Conservation (phyloP, 2,888 invertebrate species). For the Spilarctia lutea region DNA sequence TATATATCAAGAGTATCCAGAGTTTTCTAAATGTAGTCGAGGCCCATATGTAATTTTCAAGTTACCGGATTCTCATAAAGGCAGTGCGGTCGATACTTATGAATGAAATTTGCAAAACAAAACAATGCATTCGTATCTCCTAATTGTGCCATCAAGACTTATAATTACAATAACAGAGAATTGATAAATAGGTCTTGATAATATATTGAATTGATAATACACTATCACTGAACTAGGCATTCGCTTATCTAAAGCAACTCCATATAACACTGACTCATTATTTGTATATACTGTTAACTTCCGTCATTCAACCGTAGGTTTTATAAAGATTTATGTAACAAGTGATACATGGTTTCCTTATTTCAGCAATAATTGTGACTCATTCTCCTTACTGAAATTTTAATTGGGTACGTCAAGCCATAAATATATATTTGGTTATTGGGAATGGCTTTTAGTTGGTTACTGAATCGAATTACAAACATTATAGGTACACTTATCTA, state of each 20-base stretch:
- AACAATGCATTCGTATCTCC: constrained; percentile 19
- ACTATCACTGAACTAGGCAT: constrained; percentile 50
- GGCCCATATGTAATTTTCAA: neutral
- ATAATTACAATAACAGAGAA: constrained; percentile 29
- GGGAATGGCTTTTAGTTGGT: neutral
- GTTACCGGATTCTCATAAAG: neutral
- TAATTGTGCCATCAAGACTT: constrained; percentile 27
- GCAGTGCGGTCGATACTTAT: constrained; percentile 10
- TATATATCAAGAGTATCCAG: neutral
- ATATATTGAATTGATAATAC: constrained; percentile 9
- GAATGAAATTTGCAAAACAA: constrained; percentile 28
- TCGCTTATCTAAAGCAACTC: constrained; percentile 55
- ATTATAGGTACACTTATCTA: constrained; percentile 13
- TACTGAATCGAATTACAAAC: neutral
- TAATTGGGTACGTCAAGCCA: neutral
- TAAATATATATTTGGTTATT: neutral
- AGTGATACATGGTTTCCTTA: neutral
- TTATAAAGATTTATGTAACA: constrained; percentile 14
- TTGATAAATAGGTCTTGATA: constrained; percentile 28
- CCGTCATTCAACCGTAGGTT: constrained; percentile 17
- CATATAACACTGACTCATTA: constrained; percentile 60
- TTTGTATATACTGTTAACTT: constrained; percentile 37
- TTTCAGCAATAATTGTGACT: neutral
- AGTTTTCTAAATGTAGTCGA: neutral
- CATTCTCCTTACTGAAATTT: neutral